Conservation (phyloP, 2,113 vertebrate species). For the Tragelaphus buxtoni region DNA sequence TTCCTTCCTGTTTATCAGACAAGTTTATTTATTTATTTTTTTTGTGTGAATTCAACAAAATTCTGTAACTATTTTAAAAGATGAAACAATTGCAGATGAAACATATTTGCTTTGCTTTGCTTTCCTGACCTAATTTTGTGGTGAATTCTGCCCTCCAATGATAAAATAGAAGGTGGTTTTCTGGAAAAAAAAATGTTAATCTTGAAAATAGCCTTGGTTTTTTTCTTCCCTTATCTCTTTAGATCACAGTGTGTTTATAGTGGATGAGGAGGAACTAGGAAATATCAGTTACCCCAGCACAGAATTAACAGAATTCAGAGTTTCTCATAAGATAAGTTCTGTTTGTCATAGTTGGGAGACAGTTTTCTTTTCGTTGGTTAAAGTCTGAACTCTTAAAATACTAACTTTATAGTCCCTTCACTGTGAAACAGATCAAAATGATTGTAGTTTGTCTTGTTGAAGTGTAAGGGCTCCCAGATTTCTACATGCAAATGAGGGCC, state of each 20-base stretch:
- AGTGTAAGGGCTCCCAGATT: neutral
- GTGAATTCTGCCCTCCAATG: neutral
- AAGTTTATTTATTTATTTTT: conserved; percentile 22
- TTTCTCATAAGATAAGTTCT: conserved; percentile 43
- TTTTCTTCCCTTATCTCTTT: conserved; percentile 25
- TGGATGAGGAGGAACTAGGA: conserved; percentile 24
- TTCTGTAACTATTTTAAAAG: neutral
- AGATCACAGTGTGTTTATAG: conserved; percentile 32
- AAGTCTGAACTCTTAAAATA: conserved; percentile 45
- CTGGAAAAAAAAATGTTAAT: conserved; percentile 24
- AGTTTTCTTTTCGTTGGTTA: conserved; percentile 2
- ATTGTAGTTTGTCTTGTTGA: conserved; percentile 17
- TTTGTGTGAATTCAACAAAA: conserved; percentile 22
- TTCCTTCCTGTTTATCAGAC: conserved; percentile 57
- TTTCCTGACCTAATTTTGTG: conserved; percentile 44
- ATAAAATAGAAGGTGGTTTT: conserved; percentile 46
- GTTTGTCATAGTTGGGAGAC: conserved; percentile 12
- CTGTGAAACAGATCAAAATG: neutral
- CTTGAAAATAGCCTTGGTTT: conserved; percentile 16
- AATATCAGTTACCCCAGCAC: neutral
- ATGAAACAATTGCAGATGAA: conserved; percentile 15
- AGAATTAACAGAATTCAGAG: conserved; percentile 12
- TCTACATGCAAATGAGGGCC: neutral
- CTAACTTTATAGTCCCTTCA: neutral
- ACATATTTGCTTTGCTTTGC: conserved; percentile 28